phyloP scores from a whole-genome alignment of 2,113 vertebrate species.

The Telmatochromis bifrenatus region DNA sequence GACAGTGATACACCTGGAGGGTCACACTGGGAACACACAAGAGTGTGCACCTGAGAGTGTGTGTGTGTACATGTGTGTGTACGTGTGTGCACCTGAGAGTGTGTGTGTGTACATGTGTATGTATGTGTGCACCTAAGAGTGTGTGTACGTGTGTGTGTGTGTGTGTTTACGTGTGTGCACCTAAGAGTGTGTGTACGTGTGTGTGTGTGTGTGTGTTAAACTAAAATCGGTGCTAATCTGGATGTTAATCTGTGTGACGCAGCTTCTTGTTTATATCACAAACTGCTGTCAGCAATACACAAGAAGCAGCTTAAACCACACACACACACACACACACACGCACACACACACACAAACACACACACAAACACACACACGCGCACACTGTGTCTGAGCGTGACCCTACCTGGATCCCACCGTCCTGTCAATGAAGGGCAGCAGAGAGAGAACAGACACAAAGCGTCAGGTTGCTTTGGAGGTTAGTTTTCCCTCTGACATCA shows the following conservation, averaged over 20 bases:
- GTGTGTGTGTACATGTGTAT: accelerated
- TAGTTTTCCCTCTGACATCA: background rate
- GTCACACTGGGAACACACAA: background rate
- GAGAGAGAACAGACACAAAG: background rate
- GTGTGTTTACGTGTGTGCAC: background rate
- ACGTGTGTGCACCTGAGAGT: no score
- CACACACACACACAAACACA: no score
- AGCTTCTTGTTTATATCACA: background rate
- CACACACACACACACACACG: accelerated
- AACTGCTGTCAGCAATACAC: background rate
- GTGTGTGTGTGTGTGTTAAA: background rate
- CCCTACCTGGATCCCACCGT: slow-evolving; percentile 40
- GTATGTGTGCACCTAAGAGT: no score
- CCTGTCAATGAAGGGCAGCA: background rate
- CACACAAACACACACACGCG: accelerated
- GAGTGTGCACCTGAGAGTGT: background rate
- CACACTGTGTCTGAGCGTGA: background rate
- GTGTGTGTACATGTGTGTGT: accelerated
- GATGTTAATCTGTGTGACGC: background rate
- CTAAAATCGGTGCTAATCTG: background rate
- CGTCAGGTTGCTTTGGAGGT: background rate
- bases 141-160: accelerated
- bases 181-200: background rate
- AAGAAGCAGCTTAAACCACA: background rate
- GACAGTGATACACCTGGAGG: background rate